Conservation (phyloP, 2,888 invertebrate species). For the Strigamia transsilvanica region DNA sequence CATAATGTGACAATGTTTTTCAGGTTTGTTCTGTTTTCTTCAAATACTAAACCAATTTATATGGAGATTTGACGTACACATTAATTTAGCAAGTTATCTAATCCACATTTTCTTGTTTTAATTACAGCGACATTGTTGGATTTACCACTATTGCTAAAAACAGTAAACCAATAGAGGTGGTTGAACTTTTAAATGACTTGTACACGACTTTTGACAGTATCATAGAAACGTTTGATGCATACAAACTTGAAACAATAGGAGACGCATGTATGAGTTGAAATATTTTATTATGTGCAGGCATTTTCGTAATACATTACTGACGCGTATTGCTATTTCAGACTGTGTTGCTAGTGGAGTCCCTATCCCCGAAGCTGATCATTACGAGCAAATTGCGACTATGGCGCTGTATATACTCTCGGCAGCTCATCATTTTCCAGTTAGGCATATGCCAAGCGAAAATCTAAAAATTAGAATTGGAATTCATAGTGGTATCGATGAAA, state of each 20-base stretch:
- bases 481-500: neutral
- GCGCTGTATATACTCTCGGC: constrained; percentile 39
- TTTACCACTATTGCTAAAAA: constrained; percentile 17
- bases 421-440: neutral
- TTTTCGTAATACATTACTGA: no score
- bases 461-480: constrained; percentile 42
- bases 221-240: constrained; percentile 55
- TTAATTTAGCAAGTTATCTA: neutral
- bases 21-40: neutral
- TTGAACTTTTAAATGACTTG: constrained; percentile 55
- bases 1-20: constrained; percentile 1
- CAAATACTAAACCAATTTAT: neutral
- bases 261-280: constrained; percentile 56
- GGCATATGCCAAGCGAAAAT: neutral
- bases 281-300: neutral
- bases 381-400: constrained; percentile 27
- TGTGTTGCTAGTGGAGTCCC: constrained; percentile 38
- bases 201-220: constrained; percentile 56
- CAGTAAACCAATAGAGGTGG: constrained; percentile 52
- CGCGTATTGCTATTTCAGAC: neutral
- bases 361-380: neutral
- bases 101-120: neutral
- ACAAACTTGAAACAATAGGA: constrained; percentile 57
- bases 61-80: neutral
- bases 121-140: constrained; percentile 40